A percentile compares a stretch with the other conserved stretches of the same genome.
phyloP scores from a whole-genome alignment of 2,797 vertebrate species.

The Taenioides sp. region DNA sequence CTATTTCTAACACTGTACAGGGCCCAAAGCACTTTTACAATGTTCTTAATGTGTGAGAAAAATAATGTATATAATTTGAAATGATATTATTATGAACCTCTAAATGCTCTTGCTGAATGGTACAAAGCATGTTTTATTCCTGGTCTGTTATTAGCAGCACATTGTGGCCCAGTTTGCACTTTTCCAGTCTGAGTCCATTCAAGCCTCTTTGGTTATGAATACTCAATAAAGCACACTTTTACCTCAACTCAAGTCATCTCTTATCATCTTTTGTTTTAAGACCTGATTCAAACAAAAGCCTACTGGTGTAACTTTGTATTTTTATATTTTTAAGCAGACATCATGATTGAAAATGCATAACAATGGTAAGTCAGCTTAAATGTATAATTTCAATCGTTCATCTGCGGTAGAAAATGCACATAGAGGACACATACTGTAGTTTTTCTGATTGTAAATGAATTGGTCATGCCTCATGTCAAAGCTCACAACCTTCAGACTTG shows the following conservation, averaged over 20 bases:
- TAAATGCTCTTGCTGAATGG: constrained; percentile 11
- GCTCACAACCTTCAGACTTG: too few species aligned
- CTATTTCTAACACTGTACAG: constrained; percentile 42
- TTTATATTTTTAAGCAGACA: background rate
- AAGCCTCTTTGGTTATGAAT: background rate
- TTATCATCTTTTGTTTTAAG: constrained; percentile 8
- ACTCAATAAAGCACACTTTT: constrained; percentile 28
- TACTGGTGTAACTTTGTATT: constrained; percentile 21
- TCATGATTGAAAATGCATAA: too few species aligned
- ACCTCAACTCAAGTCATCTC: constrained; percentile 19
- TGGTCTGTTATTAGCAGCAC: background rate
- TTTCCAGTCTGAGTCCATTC: constrained; percentile 13
- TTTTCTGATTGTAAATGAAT: too few species aligned
- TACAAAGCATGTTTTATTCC: constrained; percentile 27
- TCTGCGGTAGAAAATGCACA: too few species aligned
- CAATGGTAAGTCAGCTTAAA: too few species aligned
- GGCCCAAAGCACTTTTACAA: constrained; percentile 43
- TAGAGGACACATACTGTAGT: too few species aligned
- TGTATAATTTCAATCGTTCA: too few species aligned
- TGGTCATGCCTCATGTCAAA: too few species aligned
- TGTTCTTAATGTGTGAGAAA: constrained; percentile 20
- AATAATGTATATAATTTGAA: constrained; percentile 45
- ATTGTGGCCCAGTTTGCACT: constrained; percentile 27
- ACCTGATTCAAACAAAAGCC: constrained; percentile 26
- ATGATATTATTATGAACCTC: constrained; percentile 22